Evolutionary conservation across 2,113 vertebrate genomes (phyloP), one percentile per base, ranked within the genome.

Genomic region (Patagioenas fasciata): DNA sequence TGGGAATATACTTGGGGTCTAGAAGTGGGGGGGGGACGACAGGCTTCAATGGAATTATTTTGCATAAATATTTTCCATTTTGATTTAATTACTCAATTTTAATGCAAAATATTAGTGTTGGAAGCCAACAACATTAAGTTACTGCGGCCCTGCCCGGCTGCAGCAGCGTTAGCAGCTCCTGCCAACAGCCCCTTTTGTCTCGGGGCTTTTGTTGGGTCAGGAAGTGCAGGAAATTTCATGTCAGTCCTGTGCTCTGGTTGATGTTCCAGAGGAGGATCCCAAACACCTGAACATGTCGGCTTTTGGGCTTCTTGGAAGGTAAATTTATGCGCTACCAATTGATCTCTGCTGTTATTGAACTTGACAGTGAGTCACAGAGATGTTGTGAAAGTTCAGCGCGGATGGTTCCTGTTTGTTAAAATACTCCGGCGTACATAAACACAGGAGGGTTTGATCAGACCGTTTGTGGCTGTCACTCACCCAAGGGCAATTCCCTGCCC

Each of bases 131-230:
- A 48, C 1, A 5, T 47, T 4, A 20, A 4, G 25, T 60, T 38
- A 24, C 44, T 85, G 89, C 80, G 42, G 1, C 48, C 48, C 48
- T 50, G 48, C 48, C 44, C 44, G 6, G 40, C 34, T 12, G 74
- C 34, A 0, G 32, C 2, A 3, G 21, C 4, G 9, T 7, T 10
- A 4, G 9, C 11, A 9, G 34, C 53, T 15, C 26, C 2, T 2
- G 2, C 5, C 7, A 3, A 1, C 9, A 1, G 0, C 44, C 1
- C 2, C 26, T 3, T 3, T 3, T 28, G 50, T 18, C 18, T 14
- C 78, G 6, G 38, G 60, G 62, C 62, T 83, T 5, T n/a, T 13
- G 5, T 32, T 14, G 16, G 48, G 44, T 24, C 8, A 82, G 79
- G 34, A 36, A 66, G 92, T 5, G 0, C 5, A 1, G 61, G 34